Evolutionary conservation across 2,797 vertebrate genomes (phyloP), one percentile per base, ranked within the genome.

Genomic region (Myioborus miniatus): DNA sequence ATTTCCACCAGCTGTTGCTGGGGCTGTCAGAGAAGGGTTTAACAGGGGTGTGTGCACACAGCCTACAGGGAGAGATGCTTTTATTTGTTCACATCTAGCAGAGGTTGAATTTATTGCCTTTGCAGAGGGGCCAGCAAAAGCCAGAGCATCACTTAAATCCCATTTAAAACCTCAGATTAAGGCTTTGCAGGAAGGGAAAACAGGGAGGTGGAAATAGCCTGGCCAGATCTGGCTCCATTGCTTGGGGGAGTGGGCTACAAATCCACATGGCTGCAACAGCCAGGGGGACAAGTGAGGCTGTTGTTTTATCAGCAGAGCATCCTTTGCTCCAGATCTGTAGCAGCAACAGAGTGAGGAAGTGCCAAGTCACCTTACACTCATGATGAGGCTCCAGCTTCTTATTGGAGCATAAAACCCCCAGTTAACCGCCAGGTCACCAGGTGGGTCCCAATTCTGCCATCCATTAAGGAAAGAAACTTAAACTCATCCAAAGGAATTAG

Each of bases 1-100:
- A 94, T 90, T 94, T 91, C 84, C 44, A 81, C 67, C 88, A 95
- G 87, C 85, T 95, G 95, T 79, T 75, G 50, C 80, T 82, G 4
- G 2, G 65, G 34, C 74, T 93, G 80, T 93, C 80, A 78, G 85
- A 88, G 63, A 32, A 91, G 55, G 52, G 55, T 83, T 94, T 96
- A 86, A 44, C 43, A 76, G 74, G 59, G 93, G 76, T 91, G 47
- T 4, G 0, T 60, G 56, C 69, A 24, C 11, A 58, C 5, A 83
- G 84, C 64, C 91, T 93, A 58, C 39, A 63, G 69, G 77, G 49
- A 94, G 70, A 96, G 78, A 81, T 90, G 78, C 90, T 97, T 87
- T 89, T 89, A 89, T 94, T 91, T 94, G 83, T 84, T 83, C 53
- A 26, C 68, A 82, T 93, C 77, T 79, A 81, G 59, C 63, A 76